phyloP scores from a whole-genome alignment of 1,140 invertebrate genomes.

The Pomacea maculata region DNA sequence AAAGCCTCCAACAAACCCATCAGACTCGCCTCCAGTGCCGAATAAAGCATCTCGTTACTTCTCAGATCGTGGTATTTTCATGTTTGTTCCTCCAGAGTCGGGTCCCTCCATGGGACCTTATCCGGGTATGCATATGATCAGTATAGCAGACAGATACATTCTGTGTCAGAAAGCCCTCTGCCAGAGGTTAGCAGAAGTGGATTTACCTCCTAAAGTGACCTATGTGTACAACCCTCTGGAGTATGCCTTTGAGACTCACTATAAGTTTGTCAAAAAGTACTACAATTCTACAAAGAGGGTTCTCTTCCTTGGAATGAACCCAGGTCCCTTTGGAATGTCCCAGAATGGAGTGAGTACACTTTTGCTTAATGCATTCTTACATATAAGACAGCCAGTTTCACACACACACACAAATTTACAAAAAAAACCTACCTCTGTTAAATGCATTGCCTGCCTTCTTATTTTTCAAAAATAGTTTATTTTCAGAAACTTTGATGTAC shows the following conservation, averaged over 20 bases:
- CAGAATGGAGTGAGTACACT: conserved; percentile 82
- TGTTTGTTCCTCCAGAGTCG: conserved; percentile 26
- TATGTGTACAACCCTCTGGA: conserved; percentile 86
- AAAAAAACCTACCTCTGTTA: background rate
- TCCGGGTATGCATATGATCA: conserved; percentile 13
- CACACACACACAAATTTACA: background rate
- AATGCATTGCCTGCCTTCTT: too few species aligned
- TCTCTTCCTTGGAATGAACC: conserved; percentile 91
- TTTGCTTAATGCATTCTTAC: background rate
- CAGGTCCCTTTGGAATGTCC: conserved; percentile 92
- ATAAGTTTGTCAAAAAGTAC: conserved; percentile 75
- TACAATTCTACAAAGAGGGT: conserved; percentile 76
- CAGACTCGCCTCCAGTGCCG: conserved; percentile 19
- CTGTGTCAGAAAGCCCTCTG: conserved; percentile 46
- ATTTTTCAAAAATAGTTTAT: too few species aligned
- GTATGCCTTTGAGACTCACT: conserved; percentile 82
- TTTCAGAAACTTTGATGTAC: background rate
- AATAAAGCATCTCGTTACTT: conserved; percentile 21
- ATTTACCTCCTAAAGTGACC: conserved; percentile 66
- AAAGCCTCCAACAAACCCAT: conserved; percentile 9
- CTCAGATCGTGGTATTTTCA: conserved; percentile 34
- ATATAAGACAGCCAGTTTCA: too few species aligned
- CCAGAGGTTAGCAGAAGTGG: conserved; percentile 41
- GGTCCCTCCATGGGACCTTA: conserved; percentile 24
- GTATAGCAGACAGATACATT: conserved; percentile 34